Evolutionary conservation across 92 coral and sea anemone genomes (phyloP).

Genomic region (Paragorgia papillata): DNA sequence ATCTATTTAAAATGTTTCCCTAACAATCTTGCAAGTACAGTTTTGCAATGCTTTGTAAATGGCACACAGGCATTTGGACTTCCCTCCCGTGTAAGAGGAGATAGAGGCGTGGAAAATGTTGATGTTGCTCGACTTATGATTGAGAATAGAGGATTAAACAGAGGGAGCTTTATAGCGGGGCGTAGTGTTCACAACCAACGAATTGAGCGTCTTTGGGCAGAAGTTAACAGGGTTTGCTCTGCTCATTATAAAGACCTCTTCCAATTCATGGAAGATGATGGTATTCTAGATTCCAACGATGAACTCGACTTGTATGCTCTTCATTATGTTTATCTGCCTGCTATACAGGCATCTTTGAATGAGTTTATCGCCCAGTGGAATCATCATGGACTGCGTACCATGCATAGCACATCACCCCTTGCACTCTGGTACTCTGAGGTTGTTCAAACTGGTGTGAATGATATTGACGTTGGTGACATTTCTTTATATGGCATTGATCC

Average conservation of each 20-base stretch:
- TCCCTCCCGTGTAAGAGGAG: constrained; percentile 32
- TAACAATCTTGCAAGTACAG: constrained; percentile 27
- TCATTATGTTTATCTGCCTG: constrained; percentile 44
- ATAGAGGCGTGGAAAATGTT: constrained; percentile 46
- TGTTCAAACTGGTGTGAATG: constrained; percentile 36
- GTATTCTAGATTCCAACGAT: constrained; percentile 38
- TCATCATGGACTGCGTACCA: constrained; percentile 44
- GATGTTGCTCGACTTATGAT: constrained; percentile 51
- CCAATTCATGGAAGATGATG: constrained; percentile 43
- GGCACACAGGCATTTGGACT: constrained; percentile 10
- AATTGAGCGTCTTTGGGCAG: constrained; percentile 64
- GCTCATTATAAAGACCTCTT: constrained; percentile 45
- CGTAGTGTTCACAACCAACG: constrained; percentile 56
- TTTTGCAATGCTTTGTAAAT: constrained; percentile 6
- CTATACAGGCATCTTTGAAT: constrained; percentile 44
- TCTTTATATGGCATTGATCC: too few species aligned
- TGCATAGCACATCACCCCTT: constrained; percentile 25
- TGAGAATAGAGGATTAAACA: constrained; percentile 41
- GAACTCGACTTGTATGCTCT: constrained; percentile 35
- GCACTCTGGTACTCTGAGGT: constrained; percentile 47
- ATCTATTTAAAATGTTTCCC: constrained; percentile 16
- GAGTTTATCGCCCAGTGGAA: constrained; percentile 49
- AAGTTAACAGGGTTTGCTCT: constrained; percentile 51
- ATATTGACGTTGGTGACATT: constrained; percentile 49
- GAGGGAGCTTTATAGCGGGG: constrained; percentile 55